Evolutionary conservation across 30 jellyfish, hydroid and myxozoan species (phyloP).

Genomic region (Chrysaora quinquecirrha): DNA sequence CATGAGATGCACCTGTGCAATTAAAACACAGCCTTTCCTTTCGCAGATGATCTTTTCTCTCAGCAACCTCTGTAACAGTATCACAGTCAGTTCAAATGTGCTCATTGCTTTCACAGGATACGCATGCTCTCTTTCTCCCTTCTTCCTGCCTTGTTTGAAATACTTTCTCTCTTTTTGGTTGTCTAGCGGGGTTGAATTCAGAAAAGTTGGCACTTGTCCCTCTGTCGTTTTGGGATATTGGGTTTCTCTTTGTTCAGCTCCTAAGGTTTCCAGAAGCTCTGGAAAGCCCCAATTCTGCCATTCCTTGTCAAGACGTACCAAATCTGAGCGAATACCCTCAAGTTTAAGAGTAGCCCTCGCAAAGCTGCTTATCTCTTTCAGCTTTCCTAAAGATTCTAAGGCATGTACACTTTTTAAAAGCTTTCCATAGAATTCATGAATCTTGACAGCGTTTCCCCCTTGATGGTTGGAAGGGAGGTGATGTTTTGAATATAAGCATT

Average conservation of each 20-base stretch:
- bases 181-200: background rate
- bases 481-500: slow-evolving; percentile 1
- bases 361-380: slow-evolving; percentile 61
- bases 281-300: slow-evolving; percentile 85
- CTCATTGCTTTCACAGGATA: slow-evolving; percentile 24
- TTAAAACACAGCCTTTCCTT: slow-evolving; percentile 67
- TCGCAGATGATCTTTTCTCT: slow-evolving; percentile 30
- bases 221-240: no score
- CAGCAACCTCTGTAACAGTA: slow-evolving; percentile 16
- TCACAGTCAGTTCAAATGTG: slow-evolving; percentile 25
- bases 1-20: slow-evolving; percentile 64
- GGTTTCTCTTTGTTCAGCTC: slow-evolving; percentile 82
- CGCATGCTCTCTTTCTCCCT: slow-evolving; percentile 12
- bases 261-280: slow-evolving; percentile 47
- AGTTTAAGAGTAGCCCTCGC: slow-evolving; percentile 64
- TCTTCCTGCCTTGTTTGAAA: slow-evolving; percentile 9
- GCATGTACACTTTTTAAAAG: slow-evolving; percentile 35
- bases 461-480: slow-evolving; percentile 5
- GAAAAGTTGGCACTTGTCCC: no score
- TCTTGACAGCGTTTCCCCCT: slow-evolving; percentile 16
- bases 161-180: background rate
- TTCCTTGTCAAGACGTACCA: slow-evolving; percentile 65
- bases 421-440: slow-evolving; percentile 38
- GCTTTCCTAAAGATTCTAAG: slow-evolving; percentile 53
- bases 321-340: slow-evolving; percentile 75